Base-by-base conservation (phyloP, 2,888 invertebrate species). In the Polymixis lichenea region DNA sequence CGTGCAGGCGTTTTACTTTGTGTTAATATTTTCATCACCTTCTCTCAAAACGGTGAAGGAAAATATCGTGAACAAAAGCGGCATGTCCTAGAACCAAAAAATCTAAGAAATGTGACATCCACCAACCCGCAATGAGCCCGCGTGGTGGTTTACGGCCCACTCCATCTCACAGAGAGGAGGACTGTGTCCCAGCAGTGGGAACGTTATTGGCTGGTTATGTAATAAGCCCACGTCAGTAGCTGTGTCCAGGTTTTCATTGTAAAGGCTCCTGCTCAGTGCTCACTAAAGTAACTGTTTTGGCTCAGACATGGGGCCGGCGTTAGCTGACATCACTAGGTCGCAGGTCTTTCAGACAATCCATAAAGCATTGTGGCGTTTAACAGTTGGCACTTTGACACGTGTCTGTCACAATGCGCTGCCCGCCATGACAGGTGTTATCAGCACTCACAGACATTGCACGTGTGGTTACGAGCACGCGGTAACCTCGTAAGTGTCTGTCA, bases 361-460 rank as follows among this genome's bases (percentile, higher is more conserved):
- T 64, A 53, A 17, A 53, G n/a, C 49, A 55, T 25, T 19, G 22
- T 60, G 9, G 19, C 32, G 51, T 60, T 56, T n/a, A 62, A 49
- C 25, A 58, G 25, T 79, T 73, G 78, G 61, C 66, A 78, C 61
- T 66, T 66, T 49, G 69, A 67, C 58, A 70, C 46, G 9, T 49
- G 46, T 73, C 61, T 68, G 46, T 68, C 77, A 53, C 60, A 73
- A 49, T 28, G 46, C 51, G 43, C 46, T 8, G 46, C 46, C 46
- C 64, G 49, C 68, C 65, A 61, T 79, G 82, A 72, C 72, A 83
- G 65, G 32, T 53, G 69, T n/a, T 66, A 28, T 79, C 83, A 83
- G 22, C 79, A 72, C 73, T 25, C 25, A 32, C 70, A 56, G 43
- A 22, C 67, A 58, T 75, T 61, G 38, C 68, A 68, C 62, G 51